These are phyloP conservation scores for Sinodicranocentrus sp. DNA, from an alignment of 2,888 invertebrate species.

Conservation along the genomic window DNA sequence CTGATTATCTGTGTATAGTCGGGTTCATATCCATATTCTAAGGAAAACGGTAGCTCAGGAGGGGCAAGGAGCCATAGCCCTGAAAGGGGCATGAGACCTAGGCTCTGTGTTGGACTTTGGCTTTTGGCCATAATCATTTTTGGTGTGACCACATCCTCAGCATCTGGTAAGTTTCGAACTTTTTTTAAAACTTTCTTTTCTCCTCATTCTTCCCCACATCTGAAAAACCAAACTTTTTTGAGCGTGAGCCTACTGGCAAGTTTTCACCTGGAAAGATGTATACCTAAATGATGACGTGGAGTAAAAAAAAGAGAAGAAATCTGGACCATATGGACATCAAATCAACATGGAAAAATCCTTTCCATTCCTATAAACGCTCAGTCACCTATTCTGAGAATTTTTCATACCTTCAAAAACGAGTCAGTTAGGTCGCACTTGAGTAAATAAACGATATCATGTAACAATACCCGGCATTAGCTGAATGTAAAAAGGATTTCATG, in stretches of 20 bases:
- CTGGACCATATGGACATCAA: too few relatives aligned
- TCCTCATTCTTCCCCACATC: not conserved
- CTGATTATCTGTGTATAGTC: conserved; percentile 50
- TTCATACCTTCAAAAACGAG: too few relatives aligned
- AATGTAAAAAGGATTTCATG: conserved; percentile 6
- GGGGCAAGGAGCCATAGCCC: conserved; percentile 72
- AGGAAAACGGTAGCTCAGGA: conserved; percentile 62
- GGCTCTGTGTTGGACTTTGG: conserved; percentile 76
- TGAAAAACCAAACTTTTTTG: not conserved
- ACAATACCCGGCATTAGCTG: too few relatives aligned
- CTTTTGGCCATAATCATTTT: conserved; percentile 76
- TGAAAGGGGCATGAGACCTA: conserved; percentile 76
- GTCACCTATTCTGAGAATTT: too few relatives aligned
- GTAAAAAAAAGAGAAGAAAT: not conserved
- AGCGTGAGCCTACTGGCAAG: not conserved
- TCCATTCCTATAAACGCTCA: too few relatives aligned
- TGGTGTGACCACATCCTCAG: conserved; percentile 74
- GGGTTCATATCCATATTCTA: conserved; percentile 46
- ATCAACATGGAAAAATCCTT: too few relatives aligned
- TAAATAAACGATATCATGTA: too few relatives aligned
- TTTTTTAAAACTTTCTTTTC: conserved; percentile 39
- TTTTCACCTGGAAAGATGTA: not conserved
- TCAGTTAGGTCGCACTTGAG: too few relatives aligned
- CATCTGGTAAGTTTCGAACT: conserved; percentile 74
- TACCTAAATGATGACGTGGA: not conserved